Base-by-base conservation (phyloP, 2,113 vertebrate genomes). In the Antechinus flavipes region DNA sequence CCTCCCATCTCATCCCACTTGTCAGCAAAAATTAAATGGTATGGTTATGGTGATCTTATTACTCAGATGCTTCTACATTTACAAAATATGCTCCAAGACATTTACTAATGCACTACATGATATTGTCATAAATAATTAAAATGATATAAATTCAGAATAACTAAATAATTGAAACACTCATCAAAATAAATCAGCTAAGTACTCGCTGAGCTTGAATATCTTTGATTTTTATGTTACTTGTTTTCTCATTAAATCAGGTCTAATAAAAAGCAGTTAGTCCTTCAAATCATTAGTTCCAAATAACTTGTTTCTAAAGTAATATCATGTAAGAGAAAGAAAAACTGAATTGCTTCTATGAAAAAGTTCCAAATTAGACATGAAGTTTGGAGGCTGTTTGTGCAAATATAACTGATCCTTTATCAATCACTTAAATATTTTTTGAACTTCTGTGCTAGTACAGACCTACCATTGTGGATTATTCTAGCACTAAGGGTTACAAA, bases 1-100 rank as follows among this genome's bases (percentile, higher is more conserved):
- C 68, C 68, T 68, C 61, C 8, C 58, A 58, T 54, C 61, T 93
- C 76, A 55, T 56, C 90, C 91, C 89, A 96, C 92, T 91, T 95
- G 96, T 97, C 98, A 98, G 97, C 96, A 97, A 95, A 97, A 96
- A 96, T 97, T 97, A 97, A 97, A 96, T 68, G 89, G 93, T 61
- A 58, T 54, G 50, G 92, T 94, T 92, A 93, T 23, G 16, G 23
- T 46, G 89, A 92, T 94, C 42, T 49, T 68, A 22, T 94, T 95
- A 91, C 93, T 90, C 53, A 94, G 76, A 94, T 27, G 35, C 93
- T 54, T 94, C 89, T 50, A 56, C 91, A 94, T 95, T 97, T 97
- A 97, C 91, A 93, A 95, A 95, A 94, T 92, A 93, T 54, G 93
- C 91, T 93, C 95, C 52, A 93, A 96, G 93, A 96, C 54, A 84